Evolutionary conservation across 1,140 invertebrate species (phyloP).

Genomic region (Octopus sinensis): DNA sequence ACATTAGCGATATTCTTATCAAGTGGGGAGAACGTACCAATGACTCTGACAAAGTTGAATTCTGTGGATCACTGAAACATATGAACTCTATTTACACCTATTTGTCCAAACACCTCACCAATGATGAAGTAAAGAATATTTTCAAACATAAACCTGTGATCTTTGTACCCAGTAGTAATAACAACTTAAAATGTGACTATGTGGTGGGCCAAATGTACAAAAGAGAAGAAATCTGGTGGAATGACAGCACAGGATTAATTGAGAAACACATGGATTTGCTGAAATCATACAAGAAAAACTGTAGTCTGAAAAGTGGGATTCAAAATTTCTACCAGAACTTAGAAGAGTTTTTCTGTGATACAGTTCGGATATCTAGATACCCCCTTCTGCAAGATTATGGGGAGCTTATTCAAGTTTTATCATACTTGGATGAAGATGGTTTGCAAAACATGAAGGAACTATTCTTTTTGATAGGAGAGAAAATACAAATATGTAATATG

Average conservation of each 20-base stretch:
- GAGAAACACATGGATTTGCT: conserved; percentile 35
- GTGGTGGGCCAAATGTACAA: conserved; percentile 41
- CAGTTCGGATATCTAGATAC: conserved; percentile 25
- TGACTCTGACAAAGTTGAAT: conserved; percentile 22
- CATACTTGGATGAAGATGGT: background rate
- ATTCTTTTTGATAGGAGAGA: background rate
- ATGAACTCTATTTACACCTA: conserved; percentile 41
- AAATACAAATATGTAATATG: background rate
- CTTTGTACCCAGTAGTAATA: conserved; percentile 37
- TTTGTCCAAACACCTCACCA: conserved; percentile 35
- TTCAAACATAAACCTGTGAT: conserved; percentile 45
- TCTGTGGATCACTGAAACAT: conserved; percentile 38
- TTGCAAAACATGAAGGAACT: background rate
- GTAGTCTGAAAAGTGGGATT: conserved; percentile 33
- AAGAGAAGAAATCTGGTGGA: conserved; percentile 47
- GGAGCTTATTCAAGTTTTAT: conserved; percentile 25
- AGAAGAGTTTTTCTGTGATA: conserved; percentile 29
- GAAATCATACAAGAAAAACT: conserved; percentile 34
- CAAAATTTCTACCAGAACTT: conserved; percentile 24
- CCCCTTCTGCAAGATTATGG: conserved; percentile 40
- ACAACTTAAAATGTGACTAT: conserved; percentile 7
- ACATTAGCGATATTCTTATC: conserved; percentile 35
- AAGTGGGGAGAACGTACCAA: conserved; percentile 35
- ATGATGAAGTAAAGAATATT: conserved; percentile 42
- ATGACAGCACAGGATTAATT: conserved; percentile 44